These are phyloP conservation scores for Porites divaricata DNA, from an alignment of 92 coral and sea anemone genomes.

Conservation along the genomic window DNA sequence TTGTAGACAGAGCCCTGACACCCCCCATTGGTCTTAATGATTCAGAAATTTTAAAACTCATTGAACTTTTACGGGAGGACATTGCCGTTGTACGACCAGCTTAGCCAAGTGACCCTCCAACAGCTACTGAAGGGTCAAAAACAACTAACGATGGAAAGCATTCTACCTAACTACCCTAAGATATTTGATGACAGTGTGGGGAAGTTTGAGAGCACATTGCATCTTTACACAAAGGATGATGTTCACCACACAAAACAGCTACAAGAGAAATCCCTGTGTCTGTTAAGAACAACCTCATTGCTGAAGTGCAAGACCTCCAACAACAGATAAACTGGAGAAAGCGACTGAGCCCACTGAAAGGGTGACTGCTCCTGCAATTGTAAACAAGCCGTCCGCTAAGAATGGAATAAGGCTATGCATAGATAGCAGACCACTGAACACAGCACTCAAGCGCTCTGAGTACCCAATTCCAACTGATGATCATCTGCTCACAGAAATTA, in stretches of 20 bases:
- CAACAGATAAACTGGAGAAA: not conserved
- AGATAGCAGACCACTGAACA: slow-evolving; percentile 14
- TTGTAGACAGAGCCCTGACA: not conserved
- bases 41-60: slow-evolving; percentile 21
- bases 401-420: slow-evolving; percentile 38
- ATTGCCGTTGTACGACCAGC: slow-evolving; percentile 12
- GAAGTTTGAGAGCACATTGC: slow-evolving; percentile 39
- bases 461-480: too few species aligned
- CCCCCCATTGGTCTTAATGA: slow-evolving; percentile 1
- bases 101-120: slow-evolving; percentile 9
- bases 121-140: not conserved
- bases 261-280: not conserved
- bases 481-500: too few species aligned
- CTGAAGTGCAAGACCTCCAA: slow-evolving; percentile 32
- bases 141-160: slow-evolving; percentile 24
- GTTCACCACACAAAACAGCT: slow-evolving; percentile 16
- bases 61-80: slow-evolving; percentile 24
- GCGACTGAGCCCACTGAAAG: too few species aligned
- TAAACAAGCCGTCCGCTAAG: slow-evolving; percentile 42
- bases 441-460: too few species aligned
- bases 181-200: slow-evolving; percentile 34
- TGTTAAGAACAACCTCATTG: slow-evolving; percentile 28
- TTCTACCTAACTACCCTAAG: not conserved
- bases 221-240: slow-evolving; percentile 26
- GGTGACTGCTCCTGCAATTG: slow-evolving; percentile 3